Base-by-base conservation (phyloP, 2,113 vertebrate species). In the Ornithorhynchus anatinus region DNA sequence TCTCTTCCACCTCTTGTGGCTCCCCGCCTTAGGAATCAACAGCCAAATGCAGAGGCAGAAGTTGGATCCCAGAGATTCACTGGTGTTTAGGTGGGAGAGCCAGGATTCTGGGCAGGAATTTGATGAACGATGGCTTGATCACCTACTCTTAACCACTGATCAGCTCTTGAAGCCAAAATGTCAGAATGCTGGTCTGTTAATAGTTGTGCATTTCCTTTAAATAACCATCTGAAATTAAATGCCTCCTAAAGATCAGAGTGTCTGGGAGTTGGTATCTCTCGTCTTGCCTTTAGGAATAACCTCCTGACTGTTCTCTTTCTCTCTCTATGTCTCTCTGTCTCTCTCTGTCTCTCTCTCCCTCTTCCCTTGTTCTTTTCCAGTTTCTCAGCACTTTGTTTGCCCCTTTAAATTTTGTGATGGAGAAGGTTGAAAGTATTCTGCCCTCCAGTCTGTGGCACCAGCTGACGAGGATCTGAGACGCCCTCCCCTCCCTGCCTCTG, bases 381-480 rank as follows among this genome's bases (percentile, higher is more conserved):
- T 99, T 99, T 86, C 96, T 99, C 91, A 98, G 97, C 90, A 99
- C 97, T 60, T 92, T 99, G 81, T 99, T 99, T 65, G 97, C 97
- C 51, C 97, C 97, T 61, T 94, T 99, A 70, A 99, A 99, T 93
- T 99, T 99, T 89, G 96, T 99, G 87, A 99, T 99, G 97, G 97
- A 99, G 88, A 99, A 99, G 86, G 97, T 99, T 81, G 97, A 99
- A 88, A 98, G 96, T 83, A 96, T 99, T 90, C 93, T 99, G 67
- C 97, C 97, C 19, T 99, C 97, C 88, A 98, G 97, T 50, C 94
- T 99, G 82, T 99, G 97, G 97, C 97, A 99, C 86, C 97, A 99
- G 86, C 95, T 99, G 77, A 99, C 97, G 0, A 95, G 97, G 88
- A 99, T 99, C 93, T 99, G 84, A 94, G 77, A 74, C 48, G 78